phyloP scores from a whole-genome alignment of 2,113 vertebrate genomes.

The Sturnira hondurensis region DNA sequence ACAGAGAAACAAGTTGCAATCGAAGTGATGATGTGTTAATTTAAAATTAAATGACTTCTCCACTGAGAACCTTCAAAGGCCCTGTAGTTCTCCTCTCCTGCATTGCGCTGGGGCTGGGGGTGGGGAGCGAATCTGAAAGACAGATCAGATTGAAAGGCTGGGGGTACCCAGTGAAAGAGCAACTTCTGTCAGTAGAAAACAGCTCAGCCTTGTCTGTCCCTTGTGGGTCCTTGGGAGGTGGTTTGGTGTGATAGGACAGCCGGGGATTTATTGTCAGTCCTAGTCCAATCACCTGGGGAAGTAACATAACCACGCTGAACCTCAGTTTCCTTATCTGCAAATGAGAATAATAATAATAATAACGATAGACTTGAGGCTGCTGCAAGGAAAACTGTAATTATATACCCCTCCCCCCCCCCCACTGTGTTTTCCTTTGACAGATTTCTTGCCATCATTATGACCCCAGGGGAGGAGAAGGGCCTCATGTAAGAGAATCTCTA shows the following conservation, averaged over 20 bases:
- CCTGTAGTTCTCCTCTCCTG: neutral
- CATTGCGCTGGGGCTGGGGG: neutral
- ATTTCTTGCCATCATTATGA: neutral
- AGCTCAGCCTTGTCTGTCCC: neutral
- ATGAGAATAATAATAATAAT: neutral
- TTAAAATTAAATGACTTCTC: neutral
- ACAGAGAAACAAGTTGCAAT: slow-evolving; percentile 11
- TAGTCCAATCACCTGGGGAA: neutral
- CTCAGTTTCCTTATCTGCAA: neutral
- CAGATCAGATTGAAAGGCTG: slow-evolving; percentile 19
- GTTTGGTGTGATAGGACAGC: neutral
- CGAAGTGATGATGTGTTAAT: slow-evolving; percentile 47
- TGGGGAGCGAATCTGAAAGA: neutral
- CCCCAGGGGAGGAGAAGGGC: neutral
- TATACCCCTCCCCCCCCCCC: neutral
- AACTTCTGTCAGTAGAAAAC: neutral
- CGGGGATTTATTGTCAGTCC: neutral
- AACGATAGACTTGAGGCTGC: neutral
- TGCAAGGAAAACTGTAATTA: neutral
- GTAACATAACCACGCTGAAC: neutral
- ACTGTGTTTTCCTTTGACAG: neutral
- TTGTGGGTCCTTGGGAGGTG: neutral
- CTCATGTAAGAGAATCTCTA: neutral
- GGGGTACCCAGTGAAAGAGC: neutral
- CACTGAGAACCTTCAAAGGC: slow-evolving; percentile 49